These are phyloP conservation scores for Nomada hirtipes DNA, from an alignment of 2,888 invertebrate species.

Conservation along the genomic window DNA sequence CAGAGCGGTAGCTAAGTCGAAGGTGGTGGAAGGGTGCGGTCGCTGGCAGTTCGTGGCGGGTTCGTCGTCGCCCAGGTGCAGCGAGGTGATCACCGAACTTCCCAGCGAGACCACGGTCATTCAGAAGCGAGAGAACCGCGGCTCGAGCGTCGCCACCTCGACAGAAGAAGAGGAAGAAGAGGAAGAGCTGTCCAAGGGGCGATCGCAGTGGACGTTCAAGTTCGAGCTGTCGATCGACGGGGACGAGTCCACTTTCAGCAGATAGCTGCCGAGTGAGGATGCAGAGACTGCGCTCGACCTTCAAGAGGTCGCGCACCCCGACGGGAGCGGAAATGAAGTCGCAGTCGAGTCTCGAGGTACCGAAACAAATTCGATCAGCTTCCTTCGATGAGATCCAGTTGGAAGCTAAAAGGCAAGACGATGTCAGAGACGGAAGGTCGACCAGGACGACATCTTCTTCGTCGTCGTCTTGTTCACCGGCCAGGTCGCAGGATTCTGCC, in stretches of 20 bases:
- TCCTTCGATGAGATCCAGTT: slow-evolving; percentile 96
- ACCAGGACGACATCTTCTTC: slow-evolving; percentile 73
- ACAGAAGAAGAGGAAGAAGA: slow-evolving; percentile 58
- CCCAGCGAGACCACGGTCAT: slow-evolving; percentile 57
- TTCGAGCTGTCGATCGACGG: slow-evolving; percentile 10
- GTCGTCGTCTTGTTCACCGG: slow-evolving; percentile 79
- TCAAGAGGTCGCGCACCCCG: slow-evolving; percentile 94
- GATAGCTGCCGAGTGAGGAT: slow-evolving; percentile 85
- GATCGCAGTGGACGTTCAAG: background rate
- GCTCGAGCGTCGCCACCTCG: slow-evolving; percentile 33
- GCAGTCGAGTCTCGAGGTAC: slow-evolving; percentile 95
- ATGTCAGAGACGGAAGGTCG: slow-evolving; percentile 47
- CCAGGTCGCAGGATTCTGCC: slow-evolving; percentile 74
- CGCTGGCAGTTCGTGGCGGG: slow-evolving; percentile 68
- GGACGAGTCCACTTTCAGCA: slow-evolving; percentile 32
- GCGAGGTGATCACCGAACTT: slow-evolving; percentile 64
- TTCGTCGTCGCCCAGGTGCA: slow-evolving; percentile 61
- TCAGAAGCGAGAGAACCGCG: slow-evolving; percentile 42
- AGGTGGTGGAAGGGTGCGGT: slow-evolving; percentile 75
- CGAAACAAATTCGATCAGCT: slow-evolving; percentile 95
- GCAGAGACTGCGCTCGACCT: slow-evolving; percentile 93
- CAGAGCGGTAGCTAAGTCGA: slow-evolving; percentile 76
- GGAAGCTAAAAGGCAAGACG: slow-evolving; percentile 89
- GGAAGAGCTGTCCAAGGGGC: slow-evolving; percentile 23
- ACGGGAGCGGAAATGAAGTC: slow-evolving; percentile 96